Evolutionary conservation across 1,140 invertebrate species (phyloP).

Genomic region (Diorhabda sublineata): DNA sequence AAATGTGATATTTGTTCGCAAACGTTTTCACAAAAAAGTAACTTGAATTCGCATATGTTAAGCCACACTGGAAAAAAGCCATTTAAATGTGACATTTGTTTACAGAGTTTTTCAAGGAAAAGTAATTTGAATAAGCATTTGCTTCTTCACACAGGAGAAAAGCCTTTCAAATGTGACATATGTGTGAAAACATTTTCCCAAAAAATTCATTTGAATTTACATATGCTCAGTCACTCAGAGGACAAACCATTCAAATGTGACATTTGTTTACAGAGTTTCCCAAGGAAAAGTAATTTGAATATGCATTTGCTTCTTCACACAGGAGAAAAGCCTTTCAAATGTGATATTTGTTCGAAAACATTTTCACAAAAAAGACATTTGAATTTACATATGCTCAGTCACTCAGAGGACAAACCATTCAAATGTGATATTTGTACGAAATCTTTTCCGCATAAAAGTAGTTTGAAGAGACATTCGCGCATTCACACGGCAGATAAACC

Average conservation of each 20-base stretch:
- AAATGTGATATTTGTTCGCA: too few relatives aligned
- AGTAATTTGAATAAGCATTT: background rate
- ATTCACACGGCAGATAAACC: background rate
- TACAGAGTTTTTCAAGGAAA: background rate
- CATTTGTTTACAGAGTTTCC: constrained; percentile 50
- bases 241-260: constrained; percentile 50
- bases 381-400: background rate
- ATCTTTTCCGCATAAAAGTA: background rate
- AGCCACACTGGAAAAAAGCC: too few relatives aligned
- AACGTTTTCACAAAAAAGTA: too few relatives aligned
- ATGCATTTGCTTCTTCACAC: constrained; percentile 55
- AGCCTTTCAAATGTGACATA: constrained; percentile 59
- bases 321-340: constrained; percentile 53
- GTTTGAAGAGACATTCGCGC: background rate
- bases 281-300: constrained; percentile 51
- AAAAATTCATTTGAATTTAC: constrained; percentile 33
- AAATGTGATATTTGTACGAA: background rate
- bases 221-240: constrained; percentile 56
- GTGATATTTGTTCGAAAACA: constrained; percentile 49
- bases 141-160: constrained; percentile 50
- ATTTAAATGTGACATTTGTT: too few relatives aligned
- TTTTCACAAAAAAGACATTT: constrained; percentile 33
- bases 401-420: background rate
- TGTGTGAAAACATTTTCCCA: constrained; percentile 50
- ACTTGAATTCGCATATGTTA: too few relatives aligned